phyloP scores from a whole-genome alignment of 2,888 invertebrate genomes.

The Volucella bombylans region DNA sequence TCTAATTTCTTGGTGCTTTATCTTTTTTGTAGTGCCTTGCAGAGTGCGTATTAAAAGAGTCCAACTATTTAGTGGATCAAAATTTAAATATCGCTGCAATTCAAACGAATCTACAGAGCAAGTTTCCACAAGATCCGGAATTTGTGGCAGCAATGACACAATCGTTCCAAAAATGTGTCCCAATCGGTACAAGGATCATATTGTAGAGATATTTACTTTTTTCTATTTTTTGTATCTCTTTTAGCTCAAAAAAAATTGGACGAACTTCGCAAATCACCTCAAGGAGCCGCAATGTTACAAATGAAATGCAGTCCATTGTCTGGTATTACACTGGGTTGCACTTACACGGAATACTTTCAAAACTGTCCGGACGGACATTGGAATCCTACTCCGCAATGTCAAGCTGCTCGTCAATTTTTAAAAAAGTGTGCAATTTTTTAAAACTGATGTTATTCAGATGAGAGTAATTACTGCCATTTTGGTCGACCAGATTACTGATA shows the following conservation, averaged over 20 bases:
- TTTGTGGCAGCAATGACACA: conserved; percentile 78
- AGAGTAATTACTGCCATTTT: too few relatives aligned
- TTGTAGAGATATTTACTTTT: neutral
- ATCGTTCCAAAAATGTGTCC: conserved; percentile 78
- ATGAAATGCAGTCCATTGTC: conserved; percentile 79
- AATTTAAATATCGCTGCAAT: conserved; percentile 76
- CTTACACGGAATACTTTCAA: conserved; percentile 81
- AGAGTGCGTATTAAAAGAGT: conserved; percentile 79
- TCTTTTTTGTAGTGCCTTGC: conserved; percentile 78
- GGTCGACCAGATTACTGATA: too few relatives aligned
- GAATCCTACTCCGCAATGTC: conserved; percentile 78
- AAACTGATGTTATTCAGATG: neutral
- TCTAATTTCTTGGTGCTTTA: neutral
- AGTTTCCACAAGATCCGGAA: conserved; percentile 78
- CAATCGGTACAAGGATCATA: conserved; percentile 75
- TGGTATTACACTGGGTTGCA: conserved; percentile 80
- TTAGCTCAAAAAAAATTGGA: conserved; percentile 67
- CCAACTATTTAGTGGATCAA: conserved; percentile 78
- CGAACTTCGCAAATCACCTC: conserved; percentile 54
- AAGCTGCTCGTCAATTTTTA: conserved; percentile 79
- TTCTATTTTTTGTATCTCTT: conserved; percentile 6
- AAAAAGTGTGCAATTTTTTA: conserved; percentile 77
- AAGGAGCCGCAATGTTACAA: conserved; percentile 59
- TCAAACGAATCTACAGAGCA: conserved; percentile 76
- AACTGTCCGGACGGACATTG: conserved; percentile 80